Base-by-base conservation (phyloP, 1,140 invertebrate genomes). In the Xylocopa sonorina region DNA sequence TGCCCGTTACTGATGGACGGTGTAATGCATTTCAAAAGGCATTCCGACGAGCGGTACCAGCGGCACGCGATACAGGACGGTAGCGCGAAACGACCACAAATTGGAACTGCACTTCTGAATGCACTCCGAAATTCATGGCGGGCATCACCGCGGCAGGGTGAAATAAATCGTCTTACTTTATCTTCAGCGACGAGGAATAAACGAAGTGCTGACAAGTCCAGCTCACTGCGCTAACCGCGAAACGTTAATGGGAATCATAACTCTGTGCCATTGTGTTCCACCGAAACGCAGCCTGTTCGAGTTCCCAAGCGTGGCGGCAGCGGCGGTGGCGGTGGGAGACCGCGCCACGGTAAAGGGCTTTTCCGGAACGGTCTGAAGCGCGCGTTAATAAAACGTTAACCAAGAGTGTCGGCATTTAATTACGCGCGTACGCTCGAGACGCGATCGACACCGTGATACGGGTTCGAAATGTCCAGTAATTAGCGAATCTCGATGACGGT, bases 381-480 rank as follows among this genome's bases (percentile, higher is more conserved):
- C 6, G 24, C 6, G 60, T 34, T 64, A 41, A 51, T 51, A 64
- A 64, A 53, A 18, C 46, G 58, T 72, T 48, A 72, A 43, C 53
- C 12, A 34, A 38, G 18, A 34, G 29, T 51, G 32, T n/a, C 38
- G 27, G n/a, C 34, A 5, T 76, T n/a, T 67, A 67, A 76, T 76
- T 67, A 57, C 38, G 21, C 12, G 21, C 18, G 1, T 4, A 46
- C 38, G n/a, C 53, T 43, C 38, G 38, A 67, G 43, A 76, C 27
- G 18, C 58, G 63, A 76, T 76, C 63, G 62, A 76, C 73, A 67
- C 5, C 38, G 27, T 12, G 62, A 66, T 76, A 74, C 43, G 41
- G 21, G 69, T 21, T 34, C 34, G 18, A 50, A n/a, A 50, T 53
- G 62, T 46, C 38, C 62, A 41, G 38, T 76, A 76, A 76, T 76